phyloP scores from a whole-genome alignment of 2,888 invertebrate genomes.

The Nysson spinosus region DNA sequence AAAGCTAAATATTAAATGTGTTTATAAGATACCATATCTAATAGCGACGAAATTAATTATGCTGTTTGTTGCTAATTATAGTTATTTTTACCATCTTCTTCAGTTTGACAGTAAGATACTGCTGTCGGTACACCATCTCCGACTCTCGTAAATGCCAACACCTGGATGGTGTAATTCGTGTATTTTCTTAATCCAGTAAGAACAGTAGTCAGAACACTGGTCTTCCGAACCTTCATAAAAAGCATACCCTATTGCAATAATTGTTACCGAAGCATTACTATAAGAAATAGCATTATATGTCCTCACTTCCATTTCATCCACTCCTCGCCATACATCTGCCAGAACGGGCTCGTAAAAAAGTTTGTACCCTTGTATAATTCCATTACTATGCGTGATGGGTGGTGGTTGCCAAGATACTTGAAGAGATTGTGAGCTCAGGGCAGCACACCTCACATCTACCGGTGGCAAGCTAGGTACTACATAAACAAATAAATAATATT shows the following conservation, averaged over 20 bases:
- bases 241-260: too few relatives aligned
- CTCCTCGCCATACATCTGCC: conserved; percentile 79
- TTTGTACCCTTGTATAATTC: conserved; percentile 87
- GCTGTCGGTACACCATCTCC: conserved; percentile 86
- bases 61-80: neutral
- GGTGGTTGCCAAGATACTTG: conserved; percentile 90
- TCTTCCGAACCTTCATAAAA: conserved; percentile 79
- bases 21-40: neutral
- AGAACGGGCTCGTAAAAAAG: conserved; percentile 83
- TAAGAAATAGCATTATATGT: neutral
- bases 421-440: conserved; percentile 86
- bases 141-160: conserved; percentile 87
- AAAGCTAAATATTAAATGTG: neutral
- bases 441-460: conserved; percentile 86
- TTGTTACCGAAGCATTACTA: too few relatives aligned
- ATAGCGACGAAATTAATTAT: neutral
- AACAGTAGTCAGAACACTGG: conserved; percentile 84
- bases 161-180: conserved; percentile 90
- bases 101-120: conserved; percentile 85
- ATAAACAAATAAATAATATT: neutral
- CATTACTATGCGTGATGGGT: conserved; percentile 85
- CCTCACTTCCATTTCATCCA: conserved; percentile 75
- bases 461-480: conserved; percentile 89
- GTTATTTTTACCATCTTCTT: conserved; percentile 83
- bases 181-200: conserved; percentile 85